phyloP scores from a whole-genome alignment of 2,888 invertebrate genomes.

The Sericinus montela region DNA sequence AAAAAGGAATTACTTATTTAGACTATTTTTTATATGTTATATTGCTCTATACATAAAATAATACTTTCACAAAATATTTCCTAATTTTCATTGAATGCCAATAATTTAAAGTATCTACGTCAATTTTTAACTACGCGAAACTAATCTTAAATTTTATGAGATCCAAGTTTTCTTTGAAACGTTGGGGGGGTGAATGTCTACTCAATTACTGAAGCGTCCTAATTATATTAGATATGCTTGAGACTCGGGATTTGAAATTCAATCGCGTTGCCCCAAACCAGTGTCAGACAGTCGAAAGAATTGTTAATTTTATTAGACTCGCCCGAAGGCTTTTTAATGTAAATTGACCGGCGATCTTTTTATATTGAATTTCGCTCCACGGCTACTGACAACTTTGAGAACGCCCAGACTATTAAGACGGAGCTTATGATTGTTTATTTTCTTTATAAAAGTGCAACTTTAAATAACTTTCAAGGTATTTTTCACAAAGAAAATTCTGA shows the following conservation, averaged over 20 bases:
- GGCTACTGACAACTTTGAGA: constrained; percentile 20
- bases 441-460: constrained; percentile 19
- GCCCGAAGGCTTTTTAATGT: constrained; percentile 56
- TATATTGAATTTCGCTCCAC: constrained; percentile 29
- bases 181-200: constrained; percentile 52
- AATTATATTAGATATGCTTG: constrained; percentile 69
- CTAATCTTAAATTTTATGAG: constrained; percentile 10
- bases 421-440: constrained; percentile 15
- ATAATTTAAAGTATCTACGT: constrained; percentile 7
- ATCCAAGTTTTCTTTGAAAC: constrained; percentile 37
- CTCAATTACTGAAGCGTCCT: constrained; percentile 65
- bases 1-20: too few species aligned
- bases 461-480: constrained; percentile 25
- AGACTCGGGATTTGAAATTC: constrained; percentile 71
- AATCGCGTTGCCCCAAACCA: constrained; percentile 53
- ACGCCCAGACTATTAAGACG: constrained; percentile 19
- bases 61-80: too few species aligned
- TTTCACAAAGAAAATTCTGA: constrained; percentile 19
- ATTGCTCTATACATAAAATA: too few species aligned
- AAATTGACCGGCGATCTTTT: constrained; percentile 47
- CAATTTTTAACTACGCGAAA: constrained; percentile 3
- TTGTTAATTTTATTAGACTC: constrained; percentile 67
- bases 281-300: constrained; percentile 53
- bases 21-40: too few species aligned
- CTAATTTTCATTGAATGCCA: neutral